phyloP scores from a whole-genome alignment of 2,113 vertebrate genomes.

The Zosterops lateralis region DNA sequence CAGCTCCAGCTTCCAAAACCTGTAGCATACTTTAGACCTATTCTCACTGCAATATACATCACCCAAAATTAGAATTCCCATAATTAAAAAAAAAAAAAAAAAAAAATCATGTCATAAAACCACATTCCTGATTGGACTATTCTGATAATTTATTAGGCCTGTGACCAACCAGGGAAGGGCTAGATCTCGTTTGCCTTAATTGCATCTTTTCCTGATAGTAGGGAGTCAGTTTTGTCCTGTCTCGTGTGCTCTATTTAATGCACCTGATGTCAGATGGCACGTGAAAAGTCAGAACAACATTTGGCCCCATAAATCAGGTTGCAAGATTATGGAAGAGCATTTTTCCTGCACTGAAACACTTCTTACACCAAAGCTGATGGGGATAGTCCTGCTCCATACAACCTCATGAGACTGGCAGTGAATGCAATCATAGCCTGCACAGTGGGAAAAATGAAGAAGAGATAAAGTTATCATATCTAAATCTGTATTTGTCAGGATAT shows the following conservation, averaged over 20 bases:
- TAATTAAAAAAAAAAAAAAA: neutral
- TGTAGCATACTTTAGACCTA: constrained; percentile 71
- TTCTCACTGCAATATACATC: neutral
- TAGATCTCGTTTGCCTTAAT: constrained; percentile 58
- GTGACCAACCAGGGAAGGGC: constrained; percentile 9
- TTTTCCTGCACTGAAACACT: neutral
- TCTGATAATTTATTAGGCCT: constrained; percentile 13
- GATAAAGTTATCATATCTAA: neutral
- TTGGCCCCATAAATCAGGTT: neutral
- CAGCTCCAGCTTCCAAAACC: constrained; percentile 69
- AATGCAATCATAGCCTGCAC: neutral
- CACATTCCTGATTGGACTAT: neutral
- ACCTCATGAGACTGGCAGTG: neutral
- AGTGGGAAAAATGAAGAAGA: neutral
- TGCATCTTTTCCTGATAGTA: neutral
- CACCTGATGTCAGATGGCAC: neutral
- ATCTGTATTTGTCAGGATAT: neutral
- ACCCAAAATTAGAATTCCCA: neutral
- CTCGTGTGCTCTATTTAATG: neutral
- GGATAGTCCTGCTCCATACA: neutral
- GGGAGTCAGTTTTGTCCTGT: neutral
- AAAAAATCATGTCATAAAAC: neutral
- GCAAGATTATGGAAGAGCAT: neutral
- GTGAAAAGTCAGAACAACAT: neutral
- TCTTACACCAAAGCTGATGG: neutral